Base-by-base conservation (phyloP, 2,888 invertebrate species). In the Tridacna gigas region DNA sequence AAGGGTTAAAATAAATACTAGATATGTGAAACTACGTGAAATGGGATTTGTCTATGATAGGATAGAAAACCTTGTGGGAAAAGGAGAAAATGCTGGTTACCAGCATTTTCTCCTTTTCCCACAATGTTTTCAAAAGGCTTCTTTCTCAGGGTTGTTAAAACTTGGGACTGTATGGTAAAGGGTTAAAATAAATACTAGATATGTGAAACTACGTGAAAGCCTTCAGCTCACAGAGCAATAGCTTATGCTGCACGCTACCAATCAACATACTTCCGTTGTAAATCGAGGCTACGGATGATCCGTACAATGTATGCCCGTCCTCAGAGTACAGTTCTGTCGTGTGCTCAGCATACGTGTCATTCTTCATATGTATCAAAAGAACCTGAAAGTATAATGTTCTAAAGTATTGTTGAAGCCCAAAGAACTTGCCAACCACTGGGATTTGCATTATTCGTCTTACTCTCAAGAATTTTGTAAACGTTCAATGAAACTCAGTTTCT, bases 181-280 rank as follows among this genome's bases (percentile, higher is more conserved):
- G 37, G 2, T 37, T 37, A 7, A 37, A 37, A 37, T 37, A 37
- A 37, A 37, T 4, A 37, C 37, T 37, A 2, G 37, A 37, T 37
- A 7, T 7, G 2, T 37, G 37, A n/a, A n/a, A 4, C 67, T 71
- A 71, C 4, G 71, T 37, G 20, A 74, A 47, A 28, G 56, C 22
- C 28, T n/a, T 60, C 15, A 91, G 88, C 77, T 91, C 88, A 86
- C 92, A 92, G 20, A 82, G 82, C 60, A 92, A 80, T 13, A 91
- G 78, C 71, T 89, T 91, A 74, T 91, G 84, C 20, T 83, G 22
- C 4, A 91, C 73, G 9, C 91, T 88, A 12, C 91, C 92, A 63
- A 92, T 81, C 13, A 92, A 82, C 86, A 92, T 83, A 74, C 88
- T 86, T 20, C 88, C 86, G 20, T 90, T 80, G 73, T 89, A 91